Evolutionary conservation across 2,888 invertebrate species (phyloP), one percentile per base, ranked within the genome.

Genomic region (Epinotia bilunana): DNA sequence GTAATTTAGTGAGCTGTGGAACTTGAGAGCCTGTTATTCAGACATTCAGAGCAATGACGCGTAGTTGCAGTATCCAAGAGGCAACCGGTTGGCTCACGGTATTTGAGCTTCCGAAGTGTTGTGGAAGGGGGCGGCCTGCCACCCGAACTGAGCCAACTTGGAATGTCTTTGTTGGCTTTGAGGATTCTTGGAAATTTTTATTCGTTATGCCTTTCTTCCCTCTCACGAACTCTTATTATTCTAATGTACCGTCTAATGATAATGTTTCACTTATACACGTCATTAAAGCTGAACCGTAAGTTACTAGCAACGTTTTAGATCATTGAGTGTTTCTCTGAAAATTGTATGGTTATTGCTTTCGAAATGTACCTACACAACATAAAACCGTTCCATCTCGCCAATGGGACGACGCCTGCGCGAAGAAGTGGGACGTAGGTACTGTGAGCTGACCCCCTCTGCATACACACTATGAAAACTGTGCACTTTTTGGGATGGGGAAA

Each of bases 141-240:
- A 28, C 23, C 23, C 23, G 23, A 28, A 28, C 23, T 28, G 23
- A 28, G 23, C 23, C 2, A 39, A 9, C 7, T 49, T 49, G 16
- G 16, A 16, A 4, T 16, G 49, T 49, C 49, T 16, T 49, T 16
- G 5, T 49, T 49, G 16, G 49, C 16, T 16, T 49, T 49, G 9
- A 7, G 11, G 62, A 43, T 62, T 55, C 69, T 13, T 53, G 33
- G 12, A 39, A 63, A 5, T 64, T 70, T 64, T 60, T 53, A 49
- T 5, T 58, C 64, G 70, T 55, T 53, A 23, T 49, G 60, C 70
- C 58, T 64, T 70, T 64, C 74, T 74, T 39, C 64, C 23, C 69
- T 58, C 60, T 53, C 58, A 74, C 74, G 74, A 74, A 74, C 74
- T 28, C 16, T 65, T 70, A 74, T 74, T 74, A 74, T 64, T 53